Base-by-base conservation (phyloP, 1,140 invertebrate species). In the Pseudomyrmex flavicornis region DNA sequence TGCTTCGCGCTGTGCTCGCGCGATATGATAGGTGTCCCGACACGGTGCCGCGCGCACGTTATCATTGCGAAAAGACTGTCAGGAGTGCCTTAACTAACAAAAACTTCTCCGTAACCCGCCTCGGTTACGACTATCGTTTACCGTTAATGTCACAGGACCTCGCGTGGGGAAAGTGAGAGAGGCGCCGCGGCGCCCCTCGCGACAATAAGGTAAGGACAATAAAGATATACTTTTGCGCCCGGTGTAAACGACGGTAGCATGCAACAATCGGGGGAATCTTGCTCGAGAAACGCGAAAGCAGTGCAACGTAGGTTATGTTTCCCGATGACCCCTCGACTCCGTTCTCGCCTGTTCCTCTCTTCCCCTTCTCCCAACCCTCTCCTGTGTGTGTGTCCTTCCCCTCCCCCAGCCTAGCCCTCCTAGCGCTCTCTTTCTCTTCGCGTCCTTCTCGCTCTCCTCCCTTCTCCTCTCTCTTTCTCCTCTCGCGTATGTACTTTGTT, bases 241-340 rank as follows among this genome's bases (percentile, higher is more conserved):
- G 50, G 50, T n/a, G 65, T 74, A 58, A 76, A 58, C 70, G 65
- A 86, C 59, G 74, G 63, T 83, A 84, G 80, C 59, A 10, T 83
- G 9, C 35, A 79, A 61, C 54, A 61, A 35, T 35, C 35, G 35
- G 5, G 35, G 35, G 62, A 80, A 50, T 50, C 54, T 20, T 75
- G 17, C n/a, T n/a, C 59, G 65, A 46, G 52, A 17, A 69, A 35
- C 54, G 17, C 76, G 85, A 83, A 50, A 68, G 65, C 48, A 48
- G 61, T 80, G 56, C 89, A 35, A 35, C 35, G 68, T 88, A 92
- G 91, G 91, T 92, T 92, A 92, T 89, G 90, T 91, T 90, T 88
- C 89, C n/a, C 89, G 88, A 91, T 91, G 88, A 90, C 91, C 91
- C 90, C 90, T 89, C 90, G 82, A 58, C 9, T 52, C 84, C 90